phyloP scores from a whole-genome alignment of 1,140 invertebrate genomes.

The Apis dorsata region DNA sequence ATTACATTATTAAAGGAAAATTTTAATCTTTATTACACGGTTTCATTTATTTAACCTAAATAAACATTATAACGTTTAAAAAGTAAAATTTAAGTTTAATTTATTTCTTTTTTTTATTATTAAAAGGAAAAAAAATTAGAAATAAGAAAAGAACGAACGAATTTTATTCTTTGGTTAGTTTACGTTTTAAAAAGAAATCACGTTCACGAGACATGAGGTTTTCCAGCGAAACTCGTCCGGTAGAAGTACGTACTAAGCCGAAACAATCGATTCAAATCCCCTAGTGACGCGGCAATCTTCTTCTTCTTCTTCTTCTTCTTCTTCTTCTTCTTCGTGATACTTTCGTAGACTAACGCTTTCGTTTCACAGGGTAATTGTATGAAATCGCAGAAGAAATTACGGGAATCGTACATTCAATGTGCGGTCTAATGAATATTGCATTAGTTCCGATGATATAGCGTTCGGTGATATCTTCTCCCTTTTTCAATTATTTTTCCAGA shows the following conservation, averaged over 20 bases:
- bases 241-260: background rate
- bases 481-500: background rate
- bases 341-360: background rate
- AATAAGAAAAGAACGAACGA: too few relatives aligned
- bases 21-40: too few relatives aligned
- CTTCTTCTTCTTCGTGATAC: background rate
- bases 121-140: too few relatives aligned
- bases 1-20: too few relatives aligned
- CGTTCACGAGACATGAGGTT: background rate
- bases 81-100: too few relatives aligned
- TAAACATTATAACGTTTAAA: too few relatives aligned
- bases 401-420: background rate
- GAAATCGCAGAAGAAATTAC: slow-evolving; percentile 2
- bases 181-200: background rate
- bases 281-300: background rate
- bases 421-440: background rate
- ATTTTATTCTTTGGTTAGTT: too few relatives aligned
- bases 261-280: slow-evolving; percentile 5
- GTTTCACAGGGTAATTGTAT: background rate
- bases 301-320: background rate
- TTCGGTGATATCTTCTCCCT: background rate
- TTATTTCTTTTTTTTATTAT: too few relatives aligned
- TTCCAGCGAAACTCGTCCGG: background rate
- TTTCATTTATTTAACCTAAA: too few relatives aligned
- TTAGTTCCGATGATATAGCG: background rate